Evolutionary conservation across 1,140 invertebrate genomes (phyloP).

Genomic region (Drosophila auraria): DNA sequence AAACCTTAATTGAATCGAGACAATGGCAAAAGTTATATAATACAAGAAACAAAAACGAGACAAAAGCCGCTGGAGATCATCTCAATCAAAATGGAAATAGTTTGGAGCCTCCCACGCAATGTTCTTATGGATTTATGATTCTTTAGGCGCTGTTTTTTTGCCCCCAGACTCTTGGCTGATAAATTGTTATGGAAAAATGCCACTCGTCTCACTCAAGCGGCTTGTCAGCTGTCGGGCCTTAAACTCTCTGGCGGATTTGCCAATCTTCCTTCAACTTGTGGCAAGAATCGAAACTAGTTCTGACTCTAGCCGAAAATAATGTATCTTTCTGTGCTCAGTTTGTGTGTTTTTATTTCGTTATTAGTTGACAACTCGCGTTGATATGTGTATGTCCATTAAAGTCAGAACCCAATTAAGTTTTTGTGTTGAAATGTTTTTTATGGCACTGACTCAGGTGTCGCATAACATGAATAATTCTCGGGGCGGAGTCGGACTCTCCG

Average conservation of each 20-base stretch:
- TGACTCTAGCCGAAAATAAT: conserved; percentile 20
- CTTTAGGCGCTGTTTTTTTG: conserved; percentile 14
- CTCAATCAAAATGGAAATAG: conserved; percentile 60
- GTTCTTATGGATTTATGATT: conserved; percentile 45
- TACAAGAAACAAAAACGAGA: conserved; percentile 19
- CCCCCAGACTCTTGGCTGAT: conserved; percentile 31
- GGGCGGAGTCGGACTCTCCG: conserved; percentile 49
- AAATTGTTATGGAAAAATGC: conserved; percentile 59
- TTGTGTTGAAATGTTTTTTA: conserved; percentile 51
- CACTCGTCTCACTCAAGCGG: conserved; percentile 47
- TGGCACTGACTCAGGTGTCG: conserved; percentile 66
- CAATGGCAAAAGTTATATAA: conserved; percentile 28
- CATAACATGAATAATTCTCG: conserved; percentile 67
- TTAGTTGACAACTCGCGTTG: conserved; percentile 50
- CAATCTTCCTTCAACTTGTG: conserved; percentile 40
- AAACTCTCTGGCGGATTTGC: conserved; percentile 50
- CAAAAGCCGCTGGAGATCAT: conserved; percentile 25
- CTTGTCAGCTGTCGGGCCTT: conserved; percentile 58
- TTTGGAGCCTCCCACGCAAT: conserved; percentile 52
- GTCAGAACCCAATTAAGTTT: conserved; percentile 69
- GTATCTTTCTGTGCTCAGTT: conserved; percentile 9
- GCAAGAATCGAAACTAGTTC: conserved; percentile 53
- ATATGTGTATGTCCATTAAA: conserved; percentile 66
- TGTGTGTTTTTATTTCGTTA: conserved; percentile 21
- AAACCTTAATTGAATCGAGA: conserved; percentile 57